Evolutionary conservation across 2,888 invertebrate species (phyloP).

Genomic region (Teleiodes luculella): DNA sequence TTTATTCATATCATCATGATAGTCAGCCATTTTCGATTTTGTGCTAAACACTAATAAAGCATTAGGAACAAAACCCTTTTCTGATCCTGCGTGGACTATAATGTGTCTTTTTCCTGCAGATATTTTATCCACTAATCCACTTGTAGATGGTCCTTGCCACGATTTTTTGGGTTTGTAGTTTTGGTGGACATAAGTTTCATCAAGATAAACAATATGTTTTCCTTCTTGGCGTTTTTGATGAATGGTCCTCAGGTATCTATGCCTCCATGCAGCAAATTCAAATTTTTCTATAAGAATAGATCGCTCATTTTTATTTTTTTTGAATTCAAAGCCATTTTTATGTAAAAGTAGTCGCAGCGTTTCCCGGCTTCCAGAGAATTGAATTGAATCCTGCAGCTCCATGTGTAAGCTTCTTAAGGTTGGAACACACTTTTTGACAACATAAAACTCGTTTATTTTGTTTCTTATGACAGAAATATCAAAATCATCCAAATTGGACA

Average conservation of each 20-base stretch:
- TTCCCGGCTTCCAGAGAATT: constrained; percentile 20
- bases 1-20: constrained; percentile 28
- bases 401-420: constrained; percentile 18
- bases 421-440: constrained; percentile 24
- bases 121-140: constrained; percentile 23
- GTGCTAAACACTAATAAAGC: constrained; percentile 24
- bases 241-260: background rate
- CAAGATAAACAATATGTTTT: background rate
- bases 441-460: constrained; percentile 24
- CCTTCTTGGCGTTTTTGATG: constrained; percentile 1
- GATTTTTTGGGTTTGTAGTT: constrained; percentile 18
- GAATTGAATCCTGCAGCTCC: constrained; percentile 19
- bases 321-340: constrained; percentile 21
- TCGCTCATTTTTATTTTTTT: constrained; percentile 28
- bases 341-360: constrained; percentile 21
- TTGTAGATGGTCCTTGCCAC: constrained; percentile 16
- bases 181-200: constrained; percentile 19
- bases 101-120: constrained; percentile 30
- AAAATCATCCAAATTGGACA: constrained; percentile 12
- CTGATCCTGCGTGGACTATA: constrained; percentile 29
- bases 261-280: constrained; percentile 27
- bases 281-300: constrained; percentile 26
- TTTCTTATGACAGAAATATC: constrained; percentile 7
- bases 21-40: constrained; percentile 27
- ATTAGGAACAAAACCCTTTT: constrained; percentile 24